phyloP scores from a whole-genome alignment of 2,113 vertebrate species.

The Climacteris rufus region DNA sequence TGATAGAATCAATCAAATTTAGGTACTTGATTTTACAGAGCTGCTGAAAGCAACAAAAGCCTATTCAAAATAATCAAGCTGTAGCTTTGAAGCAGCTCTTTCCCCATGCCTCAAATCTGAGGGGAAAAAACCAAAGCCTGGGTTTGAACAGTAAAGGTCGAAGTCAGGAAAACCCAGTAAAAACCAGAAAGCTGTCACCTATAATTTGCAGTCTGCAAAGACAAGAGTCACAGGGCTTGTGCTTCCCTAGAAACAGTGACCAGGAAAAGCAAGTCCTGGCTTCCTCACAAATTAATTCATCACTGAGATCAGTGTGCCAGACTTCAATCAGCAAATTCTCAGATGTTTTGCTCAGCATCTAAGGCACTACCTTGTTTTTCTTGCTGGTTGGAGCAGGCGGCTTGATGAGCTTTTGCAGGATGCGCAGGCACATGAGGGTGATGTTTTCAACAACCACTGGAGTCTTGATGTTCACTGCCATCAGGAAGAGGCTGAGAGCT shows the following conservation, averaged over 20 bases:
- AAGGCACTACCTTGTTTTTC: constrained; percentile 90
- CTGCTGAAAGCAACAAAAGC: neutral
- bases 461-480: constrained; percentile 98
- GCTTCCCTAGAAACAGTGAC: neutral
- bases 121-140: neutral
- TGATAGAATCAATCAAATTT: neutral
- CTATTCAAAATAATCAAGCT: neutral
- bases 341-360: neutral
- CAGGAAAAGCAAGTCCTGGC: neutral
- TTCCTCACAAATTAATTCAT: neutral
- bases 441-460: constrained; percentile 99
- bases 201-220: neutral
- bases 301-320: neutral
- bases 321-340: neutral
- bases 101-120: neutral
- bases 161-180: neutral
- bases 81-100: neutral
- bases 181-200: neutral
- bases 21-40: neutral
- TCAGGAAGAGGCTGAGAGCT: constrained; percentile 96
- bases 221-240: neutral
- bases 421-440: constrained; percentile 97
- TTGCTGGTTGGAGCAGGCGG: constrained; percentile 97
- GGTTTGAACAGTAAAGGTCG: neutral
- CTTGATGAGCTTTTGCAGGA: constrained; percentile 95